Conservation (phyloP, 2,797 vertebrate species). For the Staurois parvus region DNA sequence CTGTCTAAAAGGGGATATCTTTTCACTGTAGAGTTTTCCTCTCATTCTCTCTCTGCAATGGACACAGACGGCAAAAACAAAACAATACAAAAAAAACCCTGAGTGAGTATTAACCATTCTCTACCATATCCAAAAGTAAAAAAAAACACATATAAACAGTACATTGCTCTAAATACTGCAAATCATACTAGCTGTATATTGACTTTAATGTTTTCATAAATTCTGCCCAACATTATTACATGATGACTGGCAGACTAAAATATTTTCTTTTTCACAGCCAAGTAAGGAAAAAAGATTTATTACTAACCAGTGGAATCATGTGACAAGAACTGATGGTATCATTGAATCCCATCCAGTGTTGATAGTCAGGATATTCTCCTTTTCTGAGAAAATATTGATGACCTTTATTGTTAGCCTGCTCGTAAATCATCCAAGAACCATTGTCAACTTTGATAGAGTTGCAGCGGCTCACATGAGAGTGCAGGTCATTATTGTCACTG, state of each 20-base stretch:
- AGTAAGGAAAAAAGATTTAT: background rate
- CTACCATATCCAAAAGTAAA: too few relatives aligned
- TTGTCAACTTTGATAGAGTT: constrained; percentile 58
- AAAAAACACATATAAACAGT: too few relatives aligned
- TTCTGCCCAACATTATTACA: too few relatives aligned
- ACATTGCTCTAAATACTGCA: background rate
- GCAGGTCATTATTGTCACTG: constrained; percentile 49
- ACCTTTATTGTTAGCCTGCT: constrained; percentile 51
- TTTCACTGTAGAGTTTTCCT: too few relatives aligned
- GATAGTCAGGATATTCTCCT: constrained; percentile 56
- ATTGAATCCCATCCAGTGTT: constrained; percentile 56
- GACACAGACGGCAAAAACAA: too few relatives aligned
- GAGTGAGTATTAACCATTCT: too few relatives aligned
- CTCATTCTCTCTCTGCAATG: too few relatives aligned
- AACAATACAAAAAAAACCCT: too few relatives aligned
- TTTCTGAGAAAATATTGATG: constrained; percentile 56
- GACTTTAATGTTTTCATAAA: background rate
- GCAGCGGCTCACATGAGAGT: constrained; percentile 51
- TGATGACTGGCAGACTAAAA: background rate
- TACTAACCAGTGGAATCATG: constrained; percentile 54
- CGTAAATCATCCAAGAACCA: constrained; percentile 57
- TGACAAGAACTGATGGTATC: constrained; percentile 52
- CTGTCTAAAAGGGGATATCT: too few relatives aligned
- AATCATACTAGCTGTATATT: background rate
- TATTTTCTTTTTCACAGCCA: background rate